Percentiles rank a stretch among this genome's conserved stretches.
Evolutionary conservation across 2,113 vertebrate species (phyloP).

Genomic region (Scopus umbretta): DNA sequence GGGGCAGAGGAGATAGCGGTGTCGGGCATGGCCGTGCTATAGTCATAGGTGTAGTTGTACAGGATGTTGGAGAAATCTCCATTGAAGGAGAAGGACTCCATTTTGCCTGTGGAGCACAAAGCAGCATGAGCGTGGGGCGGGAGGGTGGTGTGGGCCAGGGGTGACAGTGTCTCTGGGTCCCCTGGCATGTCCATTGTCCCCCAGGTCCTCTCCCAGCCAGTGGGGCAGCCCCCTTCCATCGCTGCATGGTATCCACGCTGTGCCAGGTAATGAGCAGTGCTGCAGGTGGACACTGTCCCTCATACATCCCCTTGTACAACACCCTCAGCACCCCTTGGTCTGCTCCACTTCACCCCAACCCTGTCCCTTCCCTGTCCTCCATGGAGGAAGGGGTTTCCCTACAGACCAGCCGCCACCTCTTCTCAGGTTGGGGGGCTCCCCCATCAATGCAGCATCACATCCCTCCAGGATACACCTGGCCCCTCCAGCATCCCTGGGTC

Average conservation of each 20-base stretch:
- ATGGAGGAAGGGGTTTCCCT: background rate
- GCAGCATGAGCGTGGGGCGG: background rate
- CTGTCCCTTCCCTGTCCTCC: background rate
- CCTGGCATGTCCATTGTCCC: background rate
- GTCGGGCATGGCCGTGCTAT: background rate
- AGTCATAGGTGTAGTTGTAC: conserved; percentile 19
- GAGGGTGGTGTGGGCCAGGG: background rate
- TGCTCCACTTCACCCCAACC: background rate
- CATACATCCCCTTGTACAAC: background rate
- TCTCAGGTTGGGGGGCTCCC: background rate
- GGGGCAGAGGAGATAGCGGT: background rate
- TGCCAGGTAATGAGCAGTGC: background rate
- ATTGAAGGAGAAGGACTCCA: background rate
- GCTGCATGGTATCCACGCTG: background rate
- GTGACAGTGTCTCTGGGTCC: background rate
- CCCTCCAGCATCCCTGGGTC: background rate
- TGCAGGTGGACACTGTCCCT: background rate
- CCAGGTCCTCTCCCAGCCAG: background rate
- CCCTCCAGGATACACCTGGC: background rate
- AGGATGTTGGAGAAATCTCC: background rate
- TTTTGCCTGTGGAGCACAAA: conserved; percentile 7
- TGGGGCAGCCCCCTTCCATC: background rate
- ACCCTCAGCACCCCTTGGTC: background rate
- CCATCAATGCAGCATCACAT: background rate
- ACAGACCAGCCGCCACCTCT: background rate